Base-by-base conservation (phyloP, 2,797 vertebrate species). In the Percopsis omiscomaycus region DNA sequence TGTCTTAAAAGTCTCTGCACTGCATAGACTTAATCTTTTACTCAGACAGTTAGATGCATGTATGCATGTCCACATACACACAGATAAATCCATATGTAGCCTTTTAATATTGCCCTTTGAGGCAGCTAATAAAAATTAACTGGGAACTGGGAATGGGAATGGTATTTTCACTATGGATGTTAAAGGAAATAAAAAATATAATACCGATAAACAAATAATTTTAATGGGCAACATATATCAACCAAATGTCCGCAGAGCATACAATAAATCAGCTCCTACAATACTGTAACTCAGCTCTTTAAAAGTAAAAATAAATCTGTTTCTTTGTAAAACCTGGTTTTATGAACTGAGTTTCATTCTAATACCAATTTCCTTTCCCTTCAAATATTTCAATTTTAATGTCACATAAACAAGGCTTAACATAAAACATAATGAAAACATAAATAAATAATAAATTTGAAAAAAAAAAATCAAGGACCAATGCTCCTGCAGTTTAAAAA, bases 171-270 rank as follows among this genome's bases (percentile, higher is more conserved):
- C n/a, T 37, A 61, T 78, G 72, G 57, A 9, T 64, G 64, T 63
- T 49, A 58, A 72, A 65, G 83, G 49, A 86, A 84, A 79, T 58
- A 58, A 80, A 89, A 82, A 81, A 69, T 80, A 80, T 75, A 78
- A 75, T 81, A 86, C 72, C 8, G 73, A 87, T 85, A 85, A 90
- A 88, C 83, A 86, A 88, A 86, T 84, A 86, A 74, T 78, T 91
- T 92, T 91, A 91, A 90, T 91, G 81, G 80, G 80, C 76, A 90
- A 89, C 75, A 87, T 61, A 89, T 84, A 82, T 86, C 82, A 90
- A 86, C 71, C 67, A 80, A 82, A 71, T 71, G 37, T 83, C 71
- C 67, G 80, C 67, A 76, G 76, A 85, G 67, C 74, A 84, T 83
- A 89, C 85, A 88, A 82, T 73, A 58, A 69, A 66, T 71, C 48